phyloP scores from a whole-genome alignment of 2,797 vertebrate genomes.

The Neosilurus mollespiculum region DNA sequence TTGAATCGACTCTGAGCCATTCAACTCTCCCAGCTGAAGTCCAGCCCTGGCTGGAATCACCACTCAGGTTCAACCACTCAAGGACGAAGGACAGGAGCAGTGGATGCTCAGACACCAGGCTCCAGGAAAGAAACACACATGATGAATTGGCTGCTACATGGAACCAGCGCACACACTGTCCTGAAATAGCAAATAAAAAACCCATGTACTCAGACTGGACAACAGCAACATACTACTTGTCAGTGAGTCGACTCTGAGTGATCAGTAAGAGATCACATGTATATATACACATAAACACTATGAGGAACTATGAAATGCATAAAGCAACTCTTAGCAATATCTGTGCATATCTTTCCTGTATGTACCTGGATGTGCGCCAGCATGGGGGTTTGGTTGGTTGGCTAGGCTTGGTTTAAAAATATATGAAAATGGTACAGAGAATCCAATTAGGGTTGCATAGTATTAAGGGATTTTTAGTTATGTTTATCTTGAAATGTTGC shows the following conservation, averaged over 20 bases:
- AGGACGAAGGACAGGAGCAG: conserved; percentile 77
- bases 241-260: not conserved
- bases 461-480: too few relatives aligned
- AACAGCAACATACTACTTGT: not conserved
- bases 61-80: conserved; percentile 78
- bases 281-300: not conserved
- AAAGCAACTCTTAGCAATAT: too few relatives aligned
- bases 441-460: too few relatives aligned
- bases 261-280: not conserved
- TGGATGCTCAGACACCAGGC: conserved; percentile 63
- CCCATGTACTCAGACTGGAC: not conserved
- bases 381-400: too few relatives aligned
- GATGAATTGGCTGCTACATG: conserved; percentile 75
- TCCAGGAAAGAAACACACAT: conserved; percentile 84
- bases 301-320: not conserved
- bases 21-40: conserved; percentile 61
- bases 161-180: conserved; percentile 43
- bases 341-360: too few relatives aligned
- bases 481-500: too few relatives aligned
- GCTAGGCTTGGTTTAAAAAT: too few relatives aligned
- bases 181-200: conserved; percentile 22
- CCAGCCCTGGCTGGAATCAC: conserved; percentile 59
- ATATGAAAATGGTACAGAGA: too few relatives aligned
- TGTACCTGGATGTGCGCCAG: too few relatives aligned
- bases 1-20: conserved; percentile 80